Evolutionary conservation across 2,797 vertebrate species (phyloP).

Genomic region (Mionectes olivaceus): DNA sequence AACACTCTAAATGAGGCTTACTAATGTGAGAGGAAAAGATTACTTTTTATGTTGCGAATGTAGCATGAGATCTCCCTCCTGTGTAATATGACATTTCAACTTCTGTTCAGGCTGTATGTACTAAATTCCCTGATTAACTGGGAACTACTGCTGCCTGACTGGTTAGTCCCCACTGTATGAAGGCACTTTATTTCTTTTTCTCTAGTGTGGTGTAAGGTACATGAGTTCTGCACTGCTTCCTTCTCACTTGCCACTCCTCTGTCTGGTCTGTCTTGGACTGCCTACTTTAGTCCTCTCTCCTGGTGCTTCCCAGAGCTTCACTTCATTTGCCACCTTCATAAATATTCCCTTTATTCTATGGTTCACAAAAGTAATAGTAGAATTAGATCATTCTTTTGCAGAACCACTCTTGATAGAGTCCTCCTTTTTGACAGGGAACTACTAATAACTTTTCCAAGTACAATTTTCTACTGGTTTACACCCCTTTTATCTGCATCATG

Average conservation of each 20-base stretch:
- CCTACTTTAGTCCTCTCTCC: not conserved
- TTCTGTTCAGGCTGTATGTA: not conserved
- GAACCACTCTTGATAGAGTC: not conserved
- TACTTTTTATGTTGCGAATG: not conserved
- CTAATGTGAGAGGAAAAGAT: not conserved
- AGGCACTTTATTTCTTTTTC: not conserved
- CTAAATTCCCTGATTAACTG: not conserved
- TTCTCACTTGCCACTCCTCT: not conserved
- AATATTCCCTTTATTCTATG: not conserved
- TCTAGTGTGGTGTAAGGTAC: not conserved
- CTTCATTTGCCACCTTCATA: not conserved
- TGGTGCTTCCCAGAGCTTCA: not conserved
- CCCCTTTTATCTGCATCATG: not conserved
- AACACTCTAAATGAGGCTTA: not conserved
- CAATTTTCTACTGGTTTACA: not conserved
- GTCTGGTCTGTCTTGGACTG: not conserved
- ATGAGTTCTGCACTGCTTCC: not conserved
- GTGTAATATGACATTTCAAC: not conserved
- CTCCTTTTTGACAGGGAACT: not conserved
- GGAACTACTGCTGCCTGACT: not conserved
- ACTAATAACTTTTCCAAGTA: not conserved
- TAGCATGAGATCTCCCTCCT: not conserved
- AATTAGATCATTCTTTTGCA: not conserved
- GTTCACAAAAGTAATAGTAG: not conserved
- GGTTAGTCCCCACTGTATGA: not conserved